Conservation (phyloP, 1,140 invertebrate species). For the Agraylea sexmaculata region DNA sequence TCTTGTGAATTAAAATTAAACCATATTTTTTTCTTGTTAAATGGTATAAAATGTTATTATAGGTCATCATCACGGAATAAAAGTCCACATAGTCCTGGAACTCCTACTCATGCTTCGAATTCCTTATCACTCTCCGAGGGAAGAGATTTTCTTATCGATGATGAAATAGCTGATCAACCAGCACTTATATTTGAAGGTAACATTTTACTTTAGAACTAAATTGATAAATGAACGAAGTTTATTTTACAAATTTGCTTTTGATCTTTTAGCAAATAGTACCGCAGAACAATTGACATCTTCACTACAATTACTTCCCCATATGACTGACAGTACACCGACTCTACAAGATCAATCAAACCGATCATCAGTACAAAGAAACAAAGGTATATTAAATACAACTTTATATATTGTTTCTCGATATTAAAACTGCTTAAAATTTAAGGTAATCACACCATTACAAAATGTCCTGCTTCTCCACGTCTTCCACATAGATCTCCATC, state of each 20-base stretch:
- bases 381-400: constrained; percentile 9
- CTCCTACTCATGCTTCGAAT: constrained; percentile 64
- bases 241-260: neutral
- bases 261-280: constrained; percentile 16
- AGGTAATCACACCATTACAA: constrained; percentile 4
- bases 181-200: constrained; percentile 64
- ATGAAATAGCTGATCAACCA: constrained; percentile 84
- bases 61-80: constrained; percentile 19
- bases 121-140: constrained; percentile 61
- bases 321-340: constrained; percentile 17
- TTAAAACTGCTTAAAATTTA: neutral
- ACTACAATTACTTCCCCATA: constrained; percentile 18
- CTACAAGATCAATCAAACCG: constrained; percentile 13
- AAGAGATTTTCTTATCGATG: constrained; percentile 68
- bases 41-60: constrained; percentile 1
- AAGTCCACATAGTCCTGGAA: constrained; percentile 49
- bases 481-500: constrained; percentile 47
- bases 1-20: constrained; percentile 22
- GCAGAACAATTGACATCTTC: constrained; percentile 20
- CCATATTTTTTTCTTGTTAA: constrained; percentile 1
- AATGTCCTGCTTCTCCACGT: constrained; percentile 12
- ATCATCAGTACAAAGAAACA: constrained; percentile 13
- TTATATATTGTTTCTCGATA: constrained; percentile 1
- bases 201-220: neutral
- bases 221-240: constrained; percentile 4